Percentiles rank a stretch among this genome's conserved stretches.
These are phyloP conservation scores for Phymanthus crucifer DNA, from an alignment of 92 coral and sea anemone genomes.

Conservation along the genomic window DNA sequence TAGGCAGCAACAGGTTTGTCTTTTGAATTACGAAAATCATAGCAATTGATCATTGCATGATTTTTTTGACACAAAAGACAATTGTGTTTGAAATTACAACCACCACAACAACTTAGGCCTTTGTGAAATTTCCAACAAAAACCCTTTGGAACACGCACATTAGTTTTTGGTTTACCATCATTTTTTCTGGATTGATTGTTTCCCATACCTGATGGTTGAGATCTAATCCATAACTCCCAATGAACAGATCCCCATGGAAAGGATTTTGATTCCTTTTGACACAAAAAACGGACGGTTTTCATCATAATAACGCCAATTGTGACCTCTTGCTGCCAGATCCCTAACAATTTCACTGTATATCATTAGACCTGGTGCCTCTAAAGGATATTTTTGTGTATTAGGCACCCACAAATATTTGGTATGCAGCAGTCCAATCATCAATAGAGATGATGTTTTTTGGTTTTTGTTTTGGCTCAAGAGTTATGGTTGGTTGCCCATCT, in stretches of 20 bases:
- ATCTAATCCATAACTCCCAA: conserved; percentile 47
- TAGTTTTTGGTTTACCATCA: not conserved
- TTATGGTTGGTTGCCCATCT: not conserved
- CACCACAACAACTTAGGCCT: conserved; percentile 24
- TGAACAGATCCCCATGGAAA: conserved; percentile 35
- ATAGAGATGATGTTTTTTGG: conserved; percentile 1
- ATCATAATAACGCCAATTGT: conserved; percentile 40
- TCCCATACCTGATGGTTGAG: conserved; percentile 21
- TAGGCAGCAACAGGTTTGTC: conserved; percentile 11
- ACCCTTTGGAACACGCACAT: conserved; percentile 16
- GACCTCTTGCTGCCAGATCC: no score
- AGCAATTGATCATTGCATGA: conserved; percentile 21
- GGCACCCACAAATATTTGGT: conserved; percentile 38
- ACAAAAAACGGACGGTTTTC: conserved; percentile 26
- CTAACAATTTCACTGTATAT: no score
- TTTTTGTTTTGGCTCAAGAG: conserved; percentile 24
- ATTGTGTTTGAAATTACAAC: conserved; percentile 39
- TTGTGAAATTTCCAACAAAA: conserved; percentile 36
- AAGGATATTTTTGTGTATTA: conserved; percentile 16
- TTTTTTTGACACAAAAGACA: conserved; percentile 30
- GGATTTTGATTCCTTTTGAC: not conserved
- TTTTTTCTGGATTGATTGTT: not conserved
- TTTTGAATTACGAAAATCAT: conserved; percentile 35
- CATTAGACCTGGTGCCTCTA: conserved; percentile 29
- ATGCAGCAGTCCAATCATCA: conserved; percentile 22